Percentiles rank a stretch among this genome's conserved stretches.
phyloP scores from a whole-genome alignment of 2,888 invertebrate genomes.

The Odontocolon sp. region DNA sequence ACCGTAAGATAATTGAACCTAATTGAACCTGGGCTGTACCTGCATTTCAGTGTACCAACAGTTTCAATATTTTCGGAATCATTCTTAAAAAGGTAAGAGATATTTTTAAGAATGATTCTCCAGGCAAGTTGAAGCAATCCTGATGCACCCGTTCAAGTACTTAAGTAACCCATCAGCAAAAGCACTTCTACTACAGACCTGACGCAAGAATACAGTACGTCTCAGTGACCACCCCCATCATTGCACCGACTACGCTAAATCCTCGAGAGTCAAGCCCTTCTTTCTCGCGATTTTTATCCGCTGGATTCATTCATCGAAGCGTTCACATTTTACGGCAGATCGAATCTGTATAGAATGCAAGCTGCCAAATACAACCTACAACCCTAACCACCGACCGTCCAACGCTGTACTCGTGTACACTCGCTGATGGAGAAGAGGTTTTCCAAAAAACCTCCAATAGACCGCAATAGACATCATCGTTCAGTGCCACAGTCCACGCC shows the following conservation, averaged over 20 bases:
- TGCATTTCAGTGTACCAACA: not conserved
- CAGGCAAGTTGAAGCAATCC: slow-evolving; percentile 29
- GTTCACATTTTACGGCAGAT: slow-evolving; percentile 60
- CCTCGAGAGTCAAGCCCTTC: slow-evolving; percentile 27
- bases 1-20: too few species aligned
- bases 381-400: slow-evolving; percentile 19
- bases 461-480: slow-evolving; percentile 6
- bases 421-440: slow-evolving; percentile 52
- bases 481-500: slow-evolving; percentile 5
- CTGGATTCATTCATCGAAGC: slow-evolving; percentile 39
- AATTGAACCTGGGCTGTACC: too few species aligned
- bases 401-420: slow-evolving; percentile 45
- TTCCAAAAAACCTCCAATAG: slow-evolving; percentile 48
- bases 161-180: slow-evolving; percentile 29
- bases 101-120: slow-evolving; percentile 46
- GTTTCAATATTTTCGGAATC: slow-evolving; percentile 8
- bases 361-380: slow-evolving; percentile 30
- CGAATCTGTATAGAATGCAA: slow-evolving; percentile 60
- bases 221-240: slow-evolving; percentile 44
- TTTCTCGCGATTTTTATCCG: slow-evolving; percentile 44
- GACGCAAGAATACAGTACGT: slow-evolving; percentile 46
- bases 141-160: slow-evolving; percentile 24
- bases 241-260: slow-evolving; percentile 36
- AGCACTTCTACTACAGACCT: slow-evolving; percentile 22
- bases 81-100: slow-evolving; percentile 34